Percentiles rank a stretch among this genome's conserved stretches.
These are phyloP conservation scores for Laticauda laticaudata DNA, from an alignment of 2,113 vertebrate genomes.

Conservation along the genomic window DNA sequence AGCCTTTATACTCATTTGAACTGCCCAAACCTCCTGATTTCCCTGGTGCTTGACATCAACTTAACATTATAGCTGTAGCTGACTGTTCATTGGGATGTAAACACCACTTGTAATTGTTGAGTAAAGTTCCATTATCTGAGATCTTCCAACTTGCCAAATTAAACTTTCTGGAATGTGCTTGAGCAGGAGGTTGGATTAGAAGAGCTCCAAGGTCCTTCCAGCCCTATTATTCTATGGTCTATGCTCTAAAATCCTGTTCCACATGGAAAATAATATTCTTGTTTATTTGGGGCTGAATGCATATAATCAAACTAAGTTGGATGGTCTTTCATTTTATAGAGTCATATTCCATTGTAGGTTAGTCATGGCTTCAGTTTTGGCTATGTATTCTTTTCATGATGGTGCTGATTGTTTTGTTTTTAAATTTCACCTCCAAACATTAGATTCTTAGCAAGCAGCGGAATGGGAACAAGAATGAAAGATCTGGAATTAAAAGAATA, in stretches of 20 bases:
- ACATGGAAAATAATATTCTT: neutral
- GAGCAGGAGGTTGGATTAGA: neutral
- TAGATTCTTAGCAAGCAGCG: no score
- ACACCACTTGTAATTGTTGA: neutral
- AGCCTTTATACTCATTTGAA: no score
- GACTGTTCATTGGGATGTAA: neutral
- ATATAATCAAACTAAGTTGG: neutral
- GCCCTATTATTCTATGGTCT: neutral
- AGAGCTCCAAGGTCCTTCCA: neutral
- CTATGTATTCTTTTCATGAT: neutral
- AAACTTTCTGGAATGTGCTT: neutral
- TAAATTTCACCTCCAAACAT: no score
- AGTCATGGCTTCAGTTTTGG: neutral
- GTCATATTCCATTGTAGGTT: neutral
- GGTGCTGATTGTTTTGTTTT: neutral
- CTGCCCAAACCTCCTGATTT: no score
- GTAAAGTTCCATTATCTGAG: neutral
- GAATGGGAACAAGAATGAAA: neutral
- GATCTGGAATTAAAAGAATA: neutral
- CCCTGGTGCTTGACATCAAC: no score
- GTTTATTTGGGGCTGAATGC: neutral
- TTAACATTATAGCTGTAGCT: fast-evolving
- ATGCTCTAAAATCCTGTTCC: neutral
- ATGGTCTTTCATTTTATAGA: neutral
- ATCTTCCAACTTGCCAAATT: neutral